Evolutionary conservation across 2,113 vertebrate species (phyloP).

Genomic region (Leucosticte australis): DNA sequence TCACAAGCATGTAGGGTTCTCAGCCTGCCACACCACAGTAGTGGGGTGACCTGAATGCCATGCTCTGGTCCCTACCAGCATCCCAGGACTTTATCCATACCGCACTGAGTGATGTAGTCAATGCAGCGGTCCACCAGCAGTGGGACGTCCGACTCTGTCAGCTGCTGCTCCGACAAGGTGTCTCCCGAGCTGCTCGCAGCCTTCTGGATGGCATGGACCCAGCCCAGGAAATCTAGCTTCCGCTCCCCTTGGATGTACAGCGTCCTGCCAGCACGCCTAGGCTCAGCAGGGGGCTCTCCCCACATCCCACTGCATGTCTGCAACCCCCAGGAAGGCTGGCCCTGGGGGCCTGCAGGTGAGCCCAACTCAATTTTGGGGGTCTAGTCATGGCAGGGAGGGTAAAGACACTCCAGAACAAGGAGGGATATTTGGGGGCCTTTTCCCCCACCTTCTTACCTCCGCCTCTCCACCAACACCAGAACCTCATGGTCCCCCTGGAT

Average conservation of each 20-base stretch:
- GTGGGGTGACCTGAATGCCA: background rate
- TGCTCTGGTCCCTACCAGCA: rapidly evolving
- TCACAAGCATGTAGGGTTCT: rapidly evolving
- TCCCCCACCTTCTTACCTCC: constrained; percentile 74
- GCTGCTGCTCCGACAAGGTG: constrained; percentile 89
- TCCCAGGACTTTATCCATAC: constrained; percentile 57
- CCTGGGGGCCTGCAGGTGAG: background rate
- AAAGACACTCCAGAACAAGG: background rate
- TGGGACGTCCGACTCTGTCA: constrained; percentile 87
- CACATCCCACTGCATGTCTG: too few relatives aligned
- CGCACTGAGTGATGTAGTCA: constrained; percentile 88
- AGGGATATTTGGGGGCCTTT: background rate
- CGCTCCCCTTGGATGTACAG: constrained; percentile 90
- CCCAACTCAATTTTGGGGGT: background rate
- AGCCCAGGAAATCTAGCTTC: constrained; percentile 88
- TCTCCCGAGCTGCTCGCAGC: constrained; percentile 86
- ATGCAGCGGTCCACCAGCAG: constrained; percentile 91
- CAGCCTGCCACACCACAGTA: background rate
- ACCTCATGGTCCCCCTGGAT: constrained; percentile 87
- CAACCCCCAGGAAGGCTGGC: background rate
- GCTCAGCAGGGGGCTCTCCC: background rate
- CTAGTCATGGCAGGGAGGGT: background rate
- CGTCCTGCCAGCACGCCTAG: constrained; percentile 63
- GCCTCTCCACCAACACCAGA: constrained; percentile 90
- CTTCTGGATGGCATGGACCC: constrained; percentile 85